A percentile compares a stretch with the other conserved stretches of the same genome.
Evolutionary conservation across 1,140 invertebrate species (phyloP).

Genomic region (Pseudoatta argentina): DNA sequence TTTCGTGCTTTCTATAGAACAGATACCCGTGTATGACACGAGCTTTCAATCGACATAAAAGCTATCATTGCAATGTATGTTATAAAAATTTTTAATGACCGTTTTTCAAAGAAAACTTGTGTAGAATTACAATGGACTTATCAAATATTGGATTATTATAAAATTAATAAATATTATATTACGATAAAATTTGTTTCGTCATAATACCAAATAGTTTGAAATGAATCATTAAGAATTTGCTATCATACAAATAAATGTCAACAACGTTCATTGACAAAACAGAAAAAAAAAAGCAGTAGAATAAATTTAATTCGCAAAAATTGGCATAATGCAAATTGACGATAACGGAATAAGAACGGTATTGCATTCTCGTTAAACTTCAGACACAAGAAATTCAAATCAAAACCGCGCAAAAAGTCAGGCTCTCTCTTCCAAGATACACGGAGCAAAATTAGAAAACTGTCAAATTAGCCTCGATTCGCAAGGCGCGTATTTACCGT

Average conservation of each 20-base stretch:
- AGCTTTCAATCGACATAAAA: slow-evolving; percentile 12
- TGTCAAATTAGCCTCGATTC: slow-evolving; percentile 50
- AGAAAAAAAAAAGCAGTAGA: neutral
- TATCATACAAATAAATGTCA: slow-evolving; percentile 4
- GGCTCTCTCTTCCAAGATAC: neutral
- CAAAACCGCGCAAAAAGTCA: slow-evolving; percentile 17
- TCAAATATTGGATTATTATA: neutral
- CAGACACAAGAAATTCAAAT: slow-evolving; percentile 2
- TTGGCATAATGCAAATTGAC: neutral
- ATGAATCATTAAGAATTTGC: neutral
- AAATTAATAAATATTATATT: neutral
- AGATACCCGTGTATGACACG: neutral
- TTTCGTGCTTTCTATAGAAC: slow-evolving; percentile 22
- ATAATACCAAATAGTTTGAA: neutral
- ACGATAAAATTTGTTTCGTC: neutral
- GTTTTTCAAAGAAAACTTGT: neutral
- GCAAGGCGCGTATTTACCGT: slow-evolving; percentile 43
- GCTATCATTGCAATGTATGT: neutral
- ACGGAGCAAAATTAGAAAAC: slow-evolving; percentile 47
- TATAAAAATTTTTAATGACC: slow-evolving; percentile 3
- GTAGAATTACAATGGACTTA: neutral
- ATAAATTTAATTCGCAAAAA: slow-evolving; percentile 14
- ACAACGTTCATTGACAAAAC: neutral
- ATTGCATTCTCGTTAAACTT: slow-evolving; percentile 15
- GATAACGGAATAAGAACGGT: neutral